Evolutionary conservation across 2,797 vertebrate genomes (phyloP).

Genomic region (Momotus momota): DNA sequence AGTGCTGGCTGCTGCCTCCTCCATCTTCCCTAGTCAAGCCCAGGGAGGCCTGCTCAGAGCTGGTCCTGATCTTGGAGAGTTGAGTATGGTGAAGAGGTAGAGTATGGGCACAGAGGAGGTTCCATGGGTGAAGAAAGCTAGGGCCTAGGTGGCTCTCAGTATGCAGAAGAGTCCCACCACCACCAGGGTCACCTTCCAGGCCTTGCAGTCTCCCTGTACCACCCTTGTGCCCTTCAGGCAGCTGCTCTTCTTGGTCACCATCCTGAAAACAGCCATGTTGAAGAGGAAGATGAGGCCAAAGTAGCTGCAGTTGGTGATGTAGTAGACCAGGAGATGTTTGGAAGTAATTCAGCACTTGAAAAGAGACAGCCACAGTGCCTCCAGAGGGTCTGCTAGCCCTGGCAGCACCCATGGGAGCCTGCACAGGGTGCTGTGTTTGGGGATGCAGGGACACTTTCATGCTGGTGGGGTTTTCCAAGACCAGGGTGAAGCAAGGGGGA

Average conservation of each 20-base stretch:
- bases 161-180: conserved; percentile 84
- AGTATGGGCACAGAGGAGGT: conserved; percentile 30
- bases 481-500: neutral
- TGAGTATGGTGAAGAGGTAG: conserved; percentile 85
- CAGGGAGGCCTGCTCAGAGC: neutral
- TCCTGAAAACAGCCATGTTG: conserved; percentile 77
- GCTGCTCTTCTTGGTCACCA: conserved; percentile 81
- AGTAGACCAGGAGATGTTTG: conserved; percentile 74
- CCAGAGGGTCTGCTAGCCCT: neutral
- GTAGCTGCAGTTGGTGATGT: conserved; percentile 78
- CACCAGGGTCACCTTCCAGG: conserved; percentile 78
- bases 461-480: neutral
- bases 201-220: conserved; percentile 63
- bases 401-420: neutral
- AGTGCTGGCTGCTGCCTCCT: neutral
- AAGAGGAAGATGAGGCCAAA: conserved; percentile 79
- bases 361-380: neutral
- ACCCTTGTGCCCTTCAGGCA: conserved; percentile 58
- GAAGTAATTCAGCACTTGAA: conserved; percentile 76
- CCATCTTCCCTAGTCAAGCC: neutral
- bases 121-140: conserved; percentile 77
- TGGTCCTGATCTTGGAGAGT: conserved; percentile 87
- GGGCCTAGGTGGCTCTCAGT: conserved; percentile 85
- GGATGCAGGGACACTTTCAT: neutral
- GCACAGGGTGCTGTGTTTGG: rapidly evolving